phyloP scores from a whole-genome alignment of 2,888 invertebrate genomes.

The Apamea sordens region DNA sequence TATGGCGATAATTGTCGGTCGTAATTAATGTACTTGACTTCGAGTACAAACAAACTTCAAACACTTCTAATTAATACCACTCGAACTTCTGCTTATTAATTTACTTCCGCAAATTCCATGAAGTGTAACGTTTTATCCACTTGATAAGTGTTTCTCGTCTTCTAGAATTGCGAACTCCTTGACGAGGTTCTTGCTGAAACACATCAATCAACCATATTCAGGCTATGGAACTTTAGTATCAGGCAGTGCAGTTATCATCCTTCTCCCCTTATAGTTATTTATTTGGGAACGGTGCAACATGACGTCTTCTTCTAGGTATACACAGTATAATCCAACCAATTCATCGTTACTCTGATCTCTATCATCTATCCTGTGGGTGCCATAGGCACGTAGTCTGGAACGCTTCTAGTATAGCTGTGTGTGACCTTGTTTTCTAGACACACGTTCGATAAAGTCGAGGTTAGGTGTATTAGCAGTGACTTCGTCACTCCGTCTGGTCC shows the following conservation, averaged over 20 bases:
- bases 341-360: neutral
- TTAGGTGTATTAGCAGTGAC: constrained; percentile 27
- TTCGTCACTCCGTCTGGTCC: constrained; percentile 41
- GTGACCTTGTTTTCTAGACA: constrained; percentile 4
- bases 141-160: neutral
- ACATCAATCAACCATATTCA: neutral
- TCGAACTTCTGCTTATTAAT: constrained; percentile 22
- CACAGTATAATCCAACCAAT: too few relatives aligned
- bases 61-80: constrained; percentile 33
- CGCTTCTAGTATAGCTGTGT: neutral
- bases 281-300: neutral
- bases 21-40: constrained; percentile 34
- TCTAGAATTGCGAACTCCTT: neutral
- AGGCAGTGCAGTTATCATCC: neutral
- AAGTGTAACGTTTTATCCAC: neutral
- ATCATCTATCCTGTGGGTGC: neutral
- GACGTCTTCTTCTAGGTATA: too few relatives aligned
- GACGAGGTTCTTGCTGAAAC: neutral
- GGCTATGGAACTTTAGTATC: neutral
- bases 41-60: constrained; percentile 31
- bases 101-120: constrained; percentile 15
- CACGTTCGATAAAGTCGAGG: constrained; percentile 24
- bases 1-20: constrained; percentile 1
- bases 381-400: constrained; percentile 9
- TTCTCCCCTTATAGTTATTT: neutral